phyloP scores from a whole-genome alignment of 1,140 invertebrate species.

The Idris sp. region DNA sequence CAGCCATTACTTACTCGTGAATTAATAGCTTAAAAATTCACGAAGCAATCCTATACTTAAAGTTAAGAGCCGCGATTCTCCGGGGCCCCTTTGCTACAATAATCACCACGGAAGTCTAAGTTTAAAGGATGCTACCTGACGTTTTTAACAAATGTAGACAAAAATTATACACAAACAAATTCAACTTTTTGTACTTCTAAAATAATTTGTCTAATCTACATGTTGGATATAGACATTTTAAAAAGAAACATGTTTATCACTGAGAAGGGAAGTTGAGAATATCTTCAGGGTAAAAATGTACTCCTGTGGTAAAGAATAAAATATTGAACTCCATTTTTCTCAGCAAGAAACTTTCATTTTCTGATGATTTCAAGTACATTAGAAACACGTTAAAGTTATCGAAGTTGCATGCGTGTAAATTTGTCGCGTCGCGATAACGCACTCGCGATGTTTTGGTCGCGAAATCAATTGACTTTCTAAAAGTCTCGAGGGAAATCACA shows the following conservation, averaged over 20 bases:
- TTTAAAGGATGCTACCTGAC: slow-evolving; percentile 40
- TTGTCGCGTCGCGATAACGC: slow-evolving; percentile 58
- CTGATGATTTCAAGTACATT: too few relatives aligned
- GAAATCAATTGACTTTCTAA: slow-evolving; percentile 61
- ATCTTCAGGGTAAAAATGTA: too few relatives aligned
- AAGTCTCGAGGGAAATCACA: slow-evolving; percentile 58
- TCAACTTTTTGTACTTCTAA: too few relatives aligned
- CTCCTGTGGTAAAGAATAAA: too few relatives aligned
- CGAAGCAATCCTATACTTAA: slow-evolving; percentile 57
- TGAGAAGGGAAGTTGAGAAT: too few relatives aligned
- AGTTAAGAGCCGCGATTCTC: slow-evolving; percentile 43
- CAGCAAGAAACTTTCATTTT: too few relatives aligned
- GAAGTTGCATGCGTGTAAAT: slow-evolving; percentile 58
- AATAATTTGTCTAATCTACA: too few relatives aligned
- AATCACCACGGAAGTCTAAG: slow-evolving; percentile 49
- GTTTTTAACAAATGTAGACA: slow-evolving; percentile 23
- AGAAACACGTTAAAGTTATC: slow-evolving; percentile 42
- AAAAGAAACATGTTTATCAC: too few relatives aligned
- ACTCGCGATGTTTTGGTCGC: slow-evolving; percentile 49
- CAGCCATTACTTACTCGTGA: slow-evolving; percentile 52
- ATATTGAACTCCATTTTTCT: too few relatives aligned
- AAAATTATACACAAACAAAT: too few relatives aligned
- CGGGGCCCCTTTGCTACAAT: slow-evolving; percentile 34
- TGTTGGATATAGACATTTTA: too few relatives aligned
- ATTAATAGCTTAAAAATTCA: slow-evolving; percentile 58